phyloP scores from a whole-genome alignment of 2,888 invertebrate genomes.

The Zeuzera pyrina region DNA sequence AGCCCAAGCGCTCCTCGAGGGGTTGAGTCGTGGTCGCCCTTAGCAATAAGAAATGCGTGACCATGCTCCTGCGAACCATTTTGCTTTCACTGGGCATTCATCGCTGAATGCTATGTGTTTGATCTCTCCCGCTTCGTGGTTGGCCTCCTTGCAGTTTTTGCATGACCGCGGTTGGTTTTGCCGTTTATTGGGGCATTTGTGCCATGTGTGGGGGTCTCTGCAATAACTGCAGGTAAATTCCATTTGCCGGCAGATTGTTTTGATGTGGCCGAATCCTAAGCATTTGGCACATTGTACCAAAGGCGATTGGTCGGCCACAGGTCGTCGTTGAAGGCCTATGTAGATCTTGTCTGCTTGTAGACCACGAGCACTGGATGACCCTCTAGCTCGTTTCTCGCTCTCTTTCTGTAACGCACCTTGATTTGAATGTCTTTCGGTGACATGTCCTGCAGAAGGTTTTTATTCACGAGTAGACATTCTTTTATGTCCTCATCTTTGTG shows the following conservation, averaged over 20 bases:
- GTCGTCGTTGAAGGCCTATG: constrained; percentile 5
- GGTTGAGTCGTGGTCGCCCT: too few species aligned
- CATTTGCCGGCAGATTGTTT: constrained; percentile 13
- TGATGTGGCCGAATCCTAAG: too few species aligned
- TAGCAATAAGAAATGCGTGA: too few species aligned
- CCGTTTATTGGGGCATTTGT: too few species aligned
- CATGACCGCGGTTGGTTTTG: constrained; percentile 4
- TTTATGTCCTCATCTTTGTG: constrained; percentile 9
- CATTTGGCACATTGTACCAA: constrained; percentile 14
- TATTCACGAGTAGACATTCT: constrained; percentile 7
- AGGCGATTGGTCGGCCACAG: too few species aligned
- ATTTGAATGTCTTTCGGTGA: constrained; percentile 3
- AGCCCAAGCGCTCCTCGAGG: too few species aligned
- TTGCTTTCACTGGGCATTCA: too few species aligned
- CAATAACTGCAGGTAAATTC: constrained; percentile 18
- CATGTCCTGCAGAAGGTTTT: constrained; percentile 5
- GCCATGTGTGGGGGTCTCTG: too few species aligned
- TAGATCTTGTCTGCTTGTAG: constrained; percentile 12
- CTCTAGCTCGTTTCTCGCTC: constrained; percentile 15
- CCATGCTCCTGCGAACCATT: too few species aligned
- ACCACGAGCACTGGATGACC: constrained; percentile 17
- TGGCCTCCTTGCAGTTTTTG: constrained; percentile 10
- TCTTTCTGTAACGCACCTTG: constrained; percentile 13
- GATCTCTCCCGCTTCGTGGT: background rate
- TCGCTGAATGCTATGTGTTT: too few species aligned